A percentile compares a stretch with the other conserved stretches of the same genome.
Evolutionary conservation across 2,113 vertebrate species (phyloP).

Genomic region (Amblyornis subalaris): DNA sequence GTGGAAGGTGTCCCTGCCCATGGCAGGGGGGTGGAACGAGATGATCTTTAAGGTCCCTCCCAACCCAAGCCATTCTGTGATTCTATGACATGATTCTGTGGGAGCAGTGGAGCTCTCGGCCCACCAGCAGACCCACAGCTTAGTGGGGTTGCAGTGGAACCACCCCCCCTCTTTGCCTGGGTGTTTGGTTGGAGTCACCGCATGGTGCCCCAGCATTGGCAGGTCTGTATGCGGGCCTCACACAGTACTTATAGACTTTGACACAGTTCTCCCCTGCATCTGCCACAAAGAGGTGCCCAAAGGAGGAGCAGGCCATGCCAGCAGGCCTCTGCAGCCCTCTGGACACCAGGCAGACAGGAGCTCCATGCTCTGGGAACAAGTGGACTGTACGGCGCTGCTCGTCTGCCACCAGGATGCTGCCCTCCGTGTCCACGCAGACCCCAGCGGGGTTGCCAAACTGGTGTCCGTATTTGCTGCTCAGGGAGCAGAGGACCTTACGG

Average conservation of each 20-base stretch:
- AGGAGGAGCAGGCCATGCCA: constrained; percentile 50
- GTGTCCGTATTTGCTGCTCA: constrained; percentile 28
- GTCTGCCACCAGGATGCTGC: constrained; percentile 57
- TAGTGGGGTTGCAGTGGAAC: neutral
- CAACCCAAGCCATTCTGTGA: neutral
- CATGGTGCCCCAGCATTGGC: neutral
- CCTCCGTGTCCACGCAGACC: constrained; percentile 36
- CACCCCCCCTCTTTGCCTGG: neutral
- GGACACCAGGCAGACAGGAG: constrained; percentile 58
- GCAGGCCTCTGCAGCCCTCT: constrained; percentile 29
- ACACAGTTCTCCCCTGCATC: constrained; percentile 50
- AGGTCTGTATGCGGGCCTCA: neutral
- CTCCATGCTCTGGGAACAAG: constrained; percentile 49
- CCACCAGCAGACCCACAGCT: neutral
- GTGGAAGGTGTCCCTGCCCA: neutral
- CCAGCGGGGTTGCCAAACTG: constrained; percentile 58
- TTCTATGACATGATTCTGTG: neutral
- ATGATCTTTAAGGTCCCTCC: neutral
- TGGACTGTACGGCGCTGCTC: constrained; percentile 45
- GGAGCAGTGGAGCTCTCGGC: neutral
- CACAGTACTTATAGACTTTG: constrained; percentile 58
- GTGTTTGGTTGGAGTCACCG: neutral
- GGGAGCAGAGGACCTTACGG: constrained; percentile 39
- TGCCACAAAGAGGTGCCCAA: constrained; percentile 63
- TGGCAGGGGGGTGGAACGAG: neutral